phyloP scores from a whole-genome alignment of 1,140 invertebrate genomes.

The Diuraphis noxia region DNA sequence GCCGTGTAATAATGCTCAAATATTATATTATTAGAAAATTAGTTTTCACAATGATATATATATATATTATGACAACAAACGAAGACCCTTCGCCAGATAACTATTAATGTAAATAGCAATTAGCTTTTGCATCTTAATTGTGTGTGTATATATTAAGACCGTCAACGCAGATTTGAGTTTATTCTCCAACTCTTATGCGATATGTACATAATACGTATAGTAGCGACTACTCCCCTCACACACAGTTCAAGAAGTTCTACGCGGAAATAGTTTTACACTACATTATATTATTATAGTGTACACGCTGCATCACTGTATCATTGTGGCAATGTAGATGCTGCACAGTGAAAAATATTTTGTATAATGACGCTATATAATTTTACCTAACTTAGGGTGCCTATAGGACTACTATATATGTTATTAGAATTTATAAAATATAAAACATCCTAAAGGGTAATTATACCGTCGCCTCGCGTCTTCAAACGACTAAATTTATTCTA shows the following conservation, averaged over 20 bases:
- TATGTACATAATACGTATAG: not conserved
- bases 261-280: not conserved
- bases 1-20: not conserved
- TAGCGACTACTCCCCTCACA: too few species aligned
- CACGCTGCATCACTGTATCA: too few species aligned
- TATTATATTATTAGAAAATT: slow-evolving; percentile 17
- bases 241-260: not conserved
- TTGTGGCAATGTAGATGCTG: too few species aligned
- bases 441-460: too few species aligned
- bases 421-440: too few species aligned
- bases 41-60: not conserved
- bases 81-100: not conserved
- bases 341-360: too few species aligned
- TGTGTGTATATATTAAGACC: not conserved
- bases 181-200: not conserved
- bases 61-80: not conserved
- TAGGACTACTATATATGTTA: too few species aligned
- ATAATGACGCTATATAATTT: too few species aligned
- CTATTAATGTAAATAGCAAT: slow-evolving; percentile 42
- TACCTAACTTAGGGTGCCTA: too few species aligned
- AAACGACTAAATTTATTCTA: not conserved
- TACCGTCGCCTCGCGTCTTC: not conserved
- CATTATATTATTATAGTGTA: not conserved
- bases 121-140: slow-evolving; percentile 18
- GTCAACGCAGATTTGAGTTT: not conserved